Percentiles rank a stretch among this genome's conserved stretches.
phyloP scores from a whole-genome alignment of 2,797 vertebrate genomes.

The Crypturellus tataupa region DNA sequence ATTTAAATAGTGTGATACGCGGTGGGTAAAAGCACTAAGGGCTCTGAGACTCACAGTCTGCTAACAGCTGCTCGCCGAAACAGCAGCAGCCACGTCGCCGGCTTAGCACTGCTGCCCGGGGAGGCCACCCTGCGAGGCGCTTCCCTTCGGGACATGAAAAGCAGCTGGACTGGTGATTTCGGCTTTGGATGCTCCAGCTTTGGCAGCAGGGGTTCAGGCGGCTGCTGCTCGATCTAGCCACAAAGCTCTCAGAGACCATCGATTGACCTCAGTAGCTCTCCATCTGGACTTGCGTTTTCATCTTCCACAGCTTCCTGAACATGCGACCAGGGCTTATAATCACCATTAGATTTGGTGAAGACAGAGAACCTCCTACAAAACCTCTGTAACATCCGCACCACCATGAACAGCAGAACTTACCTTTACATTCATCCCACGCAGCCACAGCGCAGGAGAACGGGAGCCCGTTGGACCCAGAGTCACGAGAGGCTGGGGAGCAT shows the following conservation, averaged over 20 bases:
- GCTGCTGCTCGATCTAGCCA: not conserved
- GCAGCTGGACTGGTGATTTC: not conserved
- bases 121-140: not conserved
- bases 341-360: not conserved
- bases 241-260: not conserved
- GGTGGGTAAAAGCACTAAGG: not conserved
- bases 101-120: not conserved
- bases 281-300: not conserved
- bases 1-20: not conserved
- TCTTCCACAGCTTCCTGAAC: not conserved
- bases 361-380: not conserved
- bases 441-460: not conserved
- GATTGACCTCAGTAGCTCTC: not conserved
- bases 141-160: not conserved
- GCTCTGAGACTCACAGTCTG: not conserved
- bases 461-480: not conserved
- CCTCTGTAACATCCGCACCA: not conserved
- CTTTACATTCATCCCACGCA: not conserved
- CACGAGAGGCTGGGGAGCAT: not conserved
- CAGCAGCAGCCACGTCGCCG: not conserved
- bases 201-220: not conserved
- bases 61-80: not conserved
- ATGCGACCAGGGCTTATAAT: rapidly evolving
- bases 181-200: not conserved
- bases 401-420: not conserved